Evolutionary conservation across 2,888 invertebrate species (phyloP).

Genomic region (Acrobasis repandana): DNA sequence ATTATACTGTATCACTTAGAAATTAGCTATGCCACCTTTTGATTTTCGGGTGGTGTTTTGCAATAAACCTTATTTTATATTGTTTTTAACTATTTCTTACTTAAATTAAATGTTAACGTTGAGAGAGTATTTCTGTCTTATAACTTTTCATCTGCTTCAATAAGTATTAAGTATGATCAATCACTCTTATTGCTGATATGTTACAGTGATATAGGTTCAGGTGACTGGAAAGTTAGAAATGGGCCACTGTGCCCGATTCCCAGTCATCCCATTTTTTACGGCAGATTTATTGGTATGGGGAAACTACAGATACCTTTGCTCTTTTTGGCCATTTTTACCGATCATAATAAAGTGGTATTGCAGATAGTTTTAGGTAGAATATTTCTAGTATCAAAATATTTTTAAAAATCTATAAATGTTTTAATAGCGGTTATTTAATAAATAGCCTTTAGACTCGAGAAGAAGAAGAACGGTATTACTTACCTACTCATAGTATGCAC

Average conservation of each 20-base stretch:
- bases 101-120: not conserved
- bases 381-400: too few species aligned
- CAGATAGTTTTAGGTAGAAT: too few species aligned
- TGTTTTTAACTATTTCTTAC: too few species aligned
- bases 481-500: too few species aligned
- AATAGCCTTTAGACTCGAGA: too few species aligned
- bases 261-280: conserved; percentile 17
- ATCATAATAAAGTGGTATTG: conserved; percentile 7
- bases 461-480: too few species aligned
- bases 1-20: too few species aligned
- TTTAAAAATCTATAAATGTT: too few species aligned
- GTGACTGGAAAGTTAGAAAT: conserved; percentile 18
- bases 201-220: conserved; percentile 1
- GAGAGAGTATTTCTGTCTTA: not conserved
- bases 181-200: conserved; percentile 1
- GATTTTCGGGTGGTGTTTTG: too few species aligned
- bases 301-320: conserved; percentile 14
- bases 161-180: not conserved
- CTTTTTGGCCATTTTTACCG: conserved; percentile 13
- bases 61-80: too few species aligned
- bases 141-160: not conserved
- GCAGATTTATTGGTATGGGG: conserved; percentile 19
- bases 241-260: conserved; percentile 10
- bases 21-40: too few species aligned
- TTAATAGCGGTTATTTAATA: too few species aligned